These are phyloP conservation scores for Calephelis nemesis DNA, from an alignment of 1,140 invertebrate genomes.

Conservation along the genomic window DNA sequence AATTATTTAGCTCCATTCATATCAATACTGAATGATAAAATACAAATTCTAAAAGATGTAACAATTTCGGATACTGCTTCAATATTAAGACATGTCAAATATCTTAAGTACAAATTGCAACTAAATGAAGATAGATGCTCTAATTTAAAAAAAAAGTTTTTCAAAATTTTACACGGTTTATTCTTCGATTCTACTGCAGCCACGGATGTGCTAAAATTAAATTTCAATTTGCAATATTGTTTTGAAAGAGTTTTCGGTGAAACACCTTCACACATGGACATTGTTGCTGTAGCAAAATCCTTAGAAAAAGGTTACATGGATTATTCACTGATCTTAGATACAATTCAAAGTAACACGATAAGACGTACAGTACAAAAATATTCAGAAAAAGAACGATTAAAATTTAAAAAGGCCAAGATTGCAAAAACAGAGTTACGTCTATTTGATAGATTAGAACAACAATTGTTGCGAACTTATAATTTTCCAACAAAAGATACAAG, in stretches of 20 bases:
- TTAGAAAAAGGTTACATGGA: constrained; percentile 60
- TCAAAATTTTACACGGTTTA: constrained; percentile 51
- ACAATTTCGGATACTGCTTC: constrained; percentile 45
- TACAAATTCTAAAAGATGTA: constrained; percentile 44
- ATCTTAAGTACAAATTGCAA: constrained; percentile 44
- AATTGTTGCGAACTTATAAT: constrained; percentile 46
- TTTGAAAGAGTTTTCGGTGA: constrained; percentile 57
- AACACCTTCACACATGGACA: constrained; percentile 52
- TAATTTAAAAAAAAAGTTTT: constrained; percentile 54
- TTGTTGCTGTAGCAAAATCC: constrained; percentile 44
- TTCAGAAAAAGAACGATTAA: constrained; percentile 42
- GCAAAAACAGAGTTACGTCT: constrained; percentile 54
- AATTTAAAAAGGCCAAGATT: constrained; percentile 42
- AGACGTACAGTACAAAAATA: constrained; percentile 44
- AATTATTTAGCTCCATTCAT: constrained; percentile 43
- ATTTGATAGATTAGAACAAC: constrained; percentile 48
- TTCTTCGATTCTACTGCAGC: constrained; percentile 57
- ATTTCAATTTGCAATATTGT: constrained; percentile 59
- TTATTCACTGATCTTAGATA: constrained; percentile 51
- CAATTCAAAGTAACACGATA: constrained; percentile 41
- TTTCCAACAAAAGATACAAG: constrained; percentile 23
- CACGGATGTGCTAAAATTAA: constrained; percentile 56
- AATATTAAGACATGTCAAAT: constrained; percentile 43
- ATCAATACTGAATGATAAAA: constrained; percentile 42
- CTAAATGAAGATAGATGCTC: constrained; percentile 43